Evolutionary conservation across 2,888 invertebrate species (phyloP), one percentile per base, ranked within the genome.

Genomic region (Leuctra nigra): DNA sequence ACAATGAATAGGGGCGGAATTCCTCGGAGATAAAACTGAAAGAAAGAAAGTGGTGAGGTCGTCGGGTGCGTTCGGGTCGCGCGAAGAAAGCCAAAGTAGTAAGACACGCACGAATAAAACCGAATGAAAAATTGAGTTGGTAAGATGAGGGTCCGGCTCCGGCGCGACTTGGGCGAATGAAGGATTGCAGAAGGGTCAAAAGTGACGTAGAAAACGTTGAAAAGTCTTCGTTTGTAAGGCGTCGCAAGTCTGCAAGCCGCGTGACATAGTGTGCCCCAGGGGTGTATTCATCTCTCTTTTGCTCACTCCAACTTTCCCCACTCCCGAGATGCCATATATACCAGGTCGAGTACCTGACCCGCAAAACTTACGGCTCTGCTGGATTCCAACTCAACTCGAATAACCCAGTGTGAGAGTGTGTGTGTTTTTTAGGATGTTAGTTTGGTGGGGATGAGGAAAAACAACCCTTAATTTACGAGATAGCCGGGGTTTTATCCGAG

Each of bases 261-360:
- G 56, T 56, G 56, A 56, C 56, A 56, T 53, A 56, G 52, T 41
- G 53, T 29, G 56, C 56, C 57, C 57, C 57, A 22, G 53, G 57
- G 57, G 57, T 54, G 53, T 57, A 54, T 57, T 54, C 53, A 47
- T 57, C 48, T 57, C 52, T 23, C 33, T 33, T 39, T 23, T 36
- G 36, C 48, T 35, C 48, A 36, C 24, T 23, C 29, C 54, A 22
- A 41, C 39, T 54, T 41, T 22, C 29, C 11, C 29, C 6, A 7
- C 29, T 11, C 29, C 11, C 29, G 11, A 11, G 29, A 29, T 29
- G 11, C 7, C 6, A 11, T 11, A 29, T 7, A 44, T 23, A 44
- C 44, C 33, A 50, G 35, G 35, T 35, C 41, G 16, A 18, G 14
- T 29, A 55, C 48, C 55, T 55, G 55, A 55, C 55, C 55, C 29